Base-by-base conservation (phyloP, 2,113 vertebrate species). In the Menidia beryllina region DNA sequence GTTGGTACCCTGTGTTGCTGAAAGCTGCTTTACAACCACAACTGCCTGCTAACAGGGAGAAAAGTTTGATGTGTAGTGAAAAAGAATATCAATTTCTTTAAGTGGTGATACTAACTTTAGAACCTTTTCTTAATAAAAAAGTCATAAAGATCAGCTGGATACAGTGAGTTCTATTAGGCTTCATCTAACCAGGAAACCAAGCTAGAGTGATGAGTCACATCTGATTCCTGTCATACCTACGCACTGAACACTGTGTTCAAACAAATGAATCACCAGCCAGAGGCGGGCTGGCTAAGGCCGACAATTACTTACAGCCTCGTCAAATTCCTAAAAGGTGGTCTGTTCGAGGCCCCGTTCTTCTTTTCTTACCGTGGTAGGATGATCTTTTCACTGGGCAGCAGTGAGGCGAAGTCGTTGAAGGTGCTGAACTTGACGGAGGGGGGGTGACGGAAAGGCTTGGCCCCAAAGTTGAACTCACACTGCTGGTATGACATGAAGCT, bases 401-500 rank as follows among this genome's bases (percentile, higher is more conserved):
- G 91, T 8, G 96, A 97, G 61, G 98, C 97, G 3, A 97, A 97
- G 79, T 98, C 96, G 51, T 99, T 99, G 86, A 99, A 99, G 87
- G 98, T 99, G 95, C 95, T 99, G 88, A 97, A 98, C 90, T 98
- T 98, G 79, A 95, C 88, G 20, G 96, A 81, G 0, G 98, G 98
- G 24, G 96, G 95, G 86, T 97, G 96, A 86, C 95, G 97, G 92
- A 99, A 99, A 81, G 97, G 95, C 82, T 96, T 99, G 90, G 96
- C 95, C 89, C 97, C 97, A 19, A 99, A 99, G 92, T 99, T 99
- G 88, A 99, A 99, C 92, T 99, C 96, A 50, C 98, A 99, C 78
- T 99, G 98, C 86, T 99, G 97, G 87, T 99, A 99, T 13, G 97
- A 99, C 98, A 99, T 99, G 85, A 99, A 99, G 92, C 98, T 99